Conservation (phyloP, 2,797 vertebrate genomes). For the Neoniphon sammara region DNA sequence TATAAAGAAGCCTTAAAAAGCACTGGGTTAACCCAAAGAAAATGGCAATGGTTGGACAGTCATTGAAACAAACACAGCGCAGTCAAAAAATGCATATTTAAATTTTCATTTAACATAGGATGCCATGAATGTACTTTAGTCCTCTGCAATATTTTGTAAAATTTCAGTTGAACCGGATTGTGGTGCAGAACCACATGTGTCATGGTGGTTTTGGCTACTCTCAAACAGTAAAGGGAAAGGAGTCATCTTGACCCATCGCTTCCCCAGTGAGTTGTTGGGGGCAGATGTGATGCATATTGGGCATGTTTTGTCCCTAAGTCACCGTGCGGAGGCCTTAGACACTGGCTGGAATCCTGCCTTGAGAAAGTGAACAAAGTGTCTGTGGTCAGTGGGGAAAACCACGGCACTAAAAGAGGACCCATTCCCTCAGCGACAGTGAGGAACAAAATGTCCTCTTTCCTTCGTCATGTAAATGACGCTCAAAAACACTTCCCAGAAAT, state of each 20-base stretch:
- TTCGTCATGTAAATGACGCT: conserved; percentile 42
- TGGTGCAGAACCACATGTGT: conserved; percentile 68
- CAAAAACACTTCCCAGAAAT: conserved; percentile 58
- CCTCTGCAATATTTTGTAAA: conserved; percentile 39
- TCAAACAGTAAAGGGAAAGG: conserved; percentile 39
- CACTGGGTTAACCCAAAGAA: conserved; percentile 63
- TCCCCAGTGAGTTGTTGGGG: conserved; percentile 56
- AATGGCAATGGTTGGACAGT: conserved; percentile 47
- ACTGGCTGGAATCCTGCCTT: conserved; percentile 63
- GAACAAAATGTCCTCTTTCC: conserved; percentile 62
- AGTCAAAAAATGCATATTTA: conserved; percentile 36
- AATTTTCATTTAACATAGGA: conserved; percentile 38
- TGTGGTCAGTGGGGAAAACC: conserved; percentile 64
- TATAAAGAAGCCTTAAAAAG: conserved; percentile 52
- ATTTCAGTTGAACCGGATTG: conserved; percentile 58
- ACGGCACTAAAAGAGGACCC: conserved; percentile 55
- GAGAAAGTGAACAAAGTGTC: conserved; percentile 74
- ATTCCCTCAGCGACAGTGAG: conserved; percentile 50
- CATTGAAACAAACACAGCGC: conserved; percentile 40
- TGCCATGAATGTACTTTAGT: conserved; percentile 39
- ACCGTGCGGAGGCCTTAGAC: conserved; percentile 37
- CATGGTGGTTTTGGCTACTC: conserved; percentile 68
- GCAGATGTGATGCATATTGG: conserved; percentile 67
- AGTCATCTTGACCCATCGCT: conserved; percentile 49
- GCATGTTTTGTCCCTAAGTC: conserved; percentile 66